A percentile compares a stretch with the other conserved stretches of the same genome.
phyloP scores from a whole-genome alignment of 2,797 vertebrate species.

The Glossophaga mutica region DNA sequence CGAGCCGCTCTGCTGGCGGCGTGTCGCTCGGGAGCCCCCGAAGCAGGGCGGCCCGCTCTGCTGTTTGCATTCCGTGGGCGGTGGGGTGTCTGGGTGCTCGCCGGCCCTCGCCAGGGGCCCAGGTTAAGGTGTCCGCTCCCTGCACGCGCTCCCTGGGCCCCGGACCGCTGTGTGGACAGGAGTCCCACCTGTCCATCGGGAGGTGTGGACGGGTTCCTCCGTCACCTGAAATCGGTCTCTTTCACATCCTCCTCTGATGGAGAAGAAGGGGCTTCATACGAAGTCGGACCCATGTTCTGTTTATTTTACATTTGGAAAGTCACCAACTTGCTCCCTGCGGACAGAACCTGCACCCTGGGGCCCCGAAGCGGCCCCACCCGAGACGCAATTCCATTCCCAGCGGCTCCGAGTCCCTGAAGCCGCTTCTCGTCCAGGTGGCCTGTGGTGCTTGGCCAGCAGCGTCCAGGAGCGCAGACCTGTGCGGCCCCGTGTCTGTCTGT shows the following conservation, averaged over 20 bases:
- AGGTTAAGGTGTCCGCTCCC: fast-evolving
- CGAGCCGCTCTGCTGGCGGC: fast-evolving
- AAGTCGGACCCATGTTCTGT: background rate
- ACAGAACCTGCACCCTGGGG: fast-evolving
- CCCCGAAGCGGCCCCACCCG: fast-evolving
- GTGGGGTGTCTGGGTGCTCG: fast-evolving
- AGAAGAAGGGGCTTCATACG: fast-evolving
- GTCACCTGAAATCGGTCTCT: background rate
- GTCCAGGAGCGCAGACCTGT: fast-evolving
- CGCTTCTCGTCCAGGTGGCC: fast-evolving
- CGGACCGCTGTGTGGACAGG: background rate
- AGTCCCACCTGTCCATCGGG: no score
- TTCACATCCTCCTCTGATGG: fast-evolving
- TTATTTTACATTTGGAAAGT: background rate
- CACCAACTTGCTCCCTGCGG: fast-evolving
- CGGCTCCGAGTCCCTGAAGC: fast-evolving
- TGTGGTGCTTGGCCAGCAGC: fast-evolving
- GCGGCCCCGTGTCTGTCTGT: fast-evolving
- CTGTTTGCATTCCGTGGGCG: background rate
- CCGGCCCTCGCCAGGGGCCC: background rate
- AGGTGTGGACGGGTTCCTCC: background rate
- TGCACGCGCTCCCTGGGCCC: fast-evolving
- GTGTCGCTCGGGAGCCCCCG: no score
- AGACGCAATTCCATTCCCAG: background rate
- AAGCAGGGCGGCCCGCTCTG: fast-evolving